Percentiles rank a stretch among this genome's conserved stretches.
phyloP scores from a whole-genome alignment of 1,140 invertebrate species.

The Zaprionus vittiger region DNA sequence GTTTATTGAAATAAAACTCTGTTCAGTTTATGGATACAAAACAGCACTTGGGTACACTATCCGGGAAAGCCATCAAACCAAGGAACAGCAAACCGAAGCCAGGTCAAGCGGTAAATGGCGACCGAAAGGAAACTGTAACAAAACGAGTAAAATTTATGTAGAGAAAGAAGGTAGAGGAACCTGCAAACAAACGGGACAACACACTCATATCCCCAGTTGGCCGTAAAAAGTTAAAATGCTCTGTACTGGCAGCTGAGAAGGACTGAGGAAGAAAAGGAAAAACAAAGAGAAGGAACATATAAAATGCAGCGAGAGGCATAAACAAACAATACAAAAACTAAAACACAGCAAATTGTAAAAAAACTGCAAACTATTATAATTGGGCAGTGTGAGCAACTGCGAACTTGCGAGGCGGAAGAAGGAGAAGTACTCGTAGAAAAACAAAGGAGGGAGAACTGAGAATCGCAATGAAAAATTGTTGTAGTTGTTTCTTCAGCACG shows the following conservation, averaged over 20 bases:
- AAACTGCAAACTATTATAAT: conserved; percentile 59
- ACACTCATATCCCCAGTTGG: conserved; percentile 45
- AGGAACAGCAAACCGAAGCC: background rate
- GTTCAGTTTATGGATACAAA: background rate
- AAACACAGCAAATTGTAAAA: conserved; percentile 45
- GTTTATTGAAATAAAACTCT: background rate
- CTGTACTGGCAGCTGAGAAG: conserved; percentile 30
- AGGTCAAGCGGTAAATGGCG: conserved; percentile 17
- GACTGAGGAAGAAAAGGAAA: conserved; percentile 14
- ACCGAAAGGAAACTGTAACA: conserved; percentile 16
- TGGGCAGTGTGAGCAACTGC: conserved; percentile 33
- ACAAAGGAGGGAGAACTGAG: background rate
- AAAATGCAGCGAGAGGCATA: conserved; percentile 44
- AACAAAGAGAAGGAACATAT: conserved; percentile 23
- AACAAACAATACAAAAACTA: conserved; percentile 56
- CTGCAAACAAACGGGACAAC: conserved; percentile 18
- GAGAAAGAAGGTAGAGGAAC: background rate
- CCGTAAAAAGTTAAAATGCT: conserved; percentile 50
- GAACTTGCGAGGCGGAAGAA: background rate
- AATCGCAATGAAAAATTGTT: conserved; percentile 56
- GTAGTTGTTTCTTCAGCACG: conserved; percentile 35
- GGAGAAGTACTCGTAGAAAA: background rate
- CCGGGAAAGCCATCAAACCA: background rate
- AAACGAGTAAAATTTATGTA: background rate
- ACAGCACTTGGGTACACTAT: background rate